Evolutionary conservation across 2,797 vertebrate genomes (phyloP).

Genomic region (Ctenosaura bakeri): DNA sequence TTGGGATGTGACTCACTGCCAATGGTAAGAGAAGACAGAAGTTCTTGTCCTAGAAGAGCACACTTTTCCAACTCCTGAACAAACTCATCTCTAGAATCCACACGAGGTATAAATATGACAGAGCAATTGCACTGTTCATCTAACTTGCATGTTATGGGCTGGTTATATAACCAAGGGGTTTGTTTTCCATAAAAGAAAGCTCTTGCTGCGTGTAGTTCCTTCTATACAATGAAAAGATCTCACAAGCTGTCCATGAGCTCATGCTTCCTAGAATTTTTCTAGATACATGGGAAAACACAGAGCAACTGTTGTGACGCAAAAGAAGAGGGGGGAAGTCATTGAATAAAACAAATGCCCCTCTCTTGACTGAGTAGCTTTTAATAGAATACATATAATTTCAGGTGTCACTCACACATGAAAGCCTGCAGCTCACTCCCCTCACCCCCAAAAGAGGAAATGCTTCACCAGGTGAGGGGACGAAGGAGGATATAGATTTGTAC

Average conservation of each 20-base stretch:
- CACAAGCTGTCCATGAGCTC: conserved; percentile 49
- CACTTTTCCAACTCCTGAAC: background rate
- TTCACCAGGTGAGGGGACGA: background rate
- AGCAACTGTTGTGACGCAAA: conserved; percentile 17
- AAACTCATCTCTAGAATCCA: conserved; percentile 56
- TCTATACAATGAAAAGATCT: conserved; percentile 56
- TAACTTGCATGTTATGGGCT: conserved; percentile 55
- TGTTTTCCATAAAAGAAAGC: conserved; percentile 4
- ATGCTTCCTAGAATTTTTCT: conserved; percentile 48
- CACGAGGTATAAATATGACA: conserved; percentile 41
- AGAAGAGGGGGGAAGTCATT: background rate
- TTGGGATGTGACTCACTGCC: no score
- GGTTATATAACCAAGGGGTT: background rate
- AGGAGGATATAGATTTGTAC: background rate
- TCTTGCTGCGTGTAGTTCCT: conserved; percentile 1
- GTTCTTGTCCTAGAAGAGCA: no score
- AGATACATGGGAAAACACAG: conserved; percentile 40
- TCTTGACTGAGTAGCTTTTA: conserved; percentile 30
- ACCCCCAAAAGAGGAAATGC: no score
- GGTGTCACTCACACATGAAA: background rate
- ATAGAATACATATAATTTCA: background rate
- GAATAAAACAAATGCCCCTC: background rate
- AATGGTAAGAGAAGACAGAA: no score
- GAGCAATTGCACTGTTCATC: conserved; percentile 60
- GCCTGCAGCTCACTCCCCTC: background rate